Evolutionary conservation across 2,888 invertebrate genomes (phyloP).

Genomic region (Camptogramma bilineatum): DNA sequence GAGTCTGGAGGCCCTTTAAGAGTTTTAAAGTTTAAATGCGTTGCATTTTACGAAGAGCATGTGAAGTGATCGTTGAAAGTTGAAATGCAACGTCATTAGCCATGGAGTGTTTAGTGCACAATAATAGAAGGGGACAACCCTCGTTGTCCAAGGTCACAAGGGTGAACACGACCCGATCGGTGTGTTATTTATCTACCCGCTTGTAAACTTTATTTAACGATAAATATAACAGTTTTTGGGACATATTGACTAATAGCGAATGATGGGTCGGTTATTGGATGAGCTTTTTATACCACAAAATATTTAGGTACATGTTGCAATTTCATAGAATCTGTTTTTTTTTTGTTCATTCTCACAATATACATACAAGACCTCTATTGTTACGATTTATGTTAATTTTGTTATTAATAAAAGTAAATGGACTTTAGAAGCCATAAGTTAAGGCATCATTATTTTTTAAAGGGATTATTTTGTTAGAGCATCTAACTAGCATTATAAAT

Average conservation of each 20-base stretch:
- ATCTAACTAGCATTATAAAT: background rate
- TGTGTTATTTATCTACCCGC: conserved; percentile 38
- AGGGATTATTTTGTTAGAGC: background rate
- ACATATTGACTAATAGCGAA: conserved; percentile 26
- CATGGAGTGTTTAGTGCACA: conserved; percentile 39
- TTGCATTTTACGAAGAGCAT: conserved; percentile 7
- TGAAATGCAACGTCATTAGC: conserved; percentile 39
- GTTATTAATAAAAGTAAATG: too few species aligned
- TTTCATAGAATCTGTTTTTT: too few species aligned
- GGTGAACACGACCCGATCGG: conserved; percentile 42
- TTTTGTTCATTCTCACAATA: too few species aligned
- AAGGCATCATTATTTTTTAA: too few species aligned
- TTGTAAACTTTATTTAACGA: conserved; percentile 35
- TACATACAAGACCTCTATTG: too few species aligned
- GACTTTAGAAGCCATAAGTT: too few species aligned
- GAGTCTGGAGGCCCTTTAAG: too few species aligned
- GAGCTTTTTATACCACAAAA: background rate
- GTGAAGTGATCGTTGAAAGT: conserved; percentile 31
- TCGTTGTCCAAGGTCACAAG: conserved; percentile 44
- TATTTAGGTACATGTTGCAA: background rate
- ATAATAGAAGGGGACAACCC: conserved; percentile 44
- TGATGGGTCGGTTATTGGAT: conserved; percentile 15
- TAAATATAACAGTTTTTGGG: conserved; percentile 21
- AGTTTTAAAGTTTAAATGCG: conserved; percentile 16
- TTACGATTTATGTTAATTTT: too few species aligned